Evolutionary conservation across 2,113 vertebrate genomes (phyloP), one percentile per base, ranked within the genome.

Genomic region (Gymnocephalus cernua): DNA sequence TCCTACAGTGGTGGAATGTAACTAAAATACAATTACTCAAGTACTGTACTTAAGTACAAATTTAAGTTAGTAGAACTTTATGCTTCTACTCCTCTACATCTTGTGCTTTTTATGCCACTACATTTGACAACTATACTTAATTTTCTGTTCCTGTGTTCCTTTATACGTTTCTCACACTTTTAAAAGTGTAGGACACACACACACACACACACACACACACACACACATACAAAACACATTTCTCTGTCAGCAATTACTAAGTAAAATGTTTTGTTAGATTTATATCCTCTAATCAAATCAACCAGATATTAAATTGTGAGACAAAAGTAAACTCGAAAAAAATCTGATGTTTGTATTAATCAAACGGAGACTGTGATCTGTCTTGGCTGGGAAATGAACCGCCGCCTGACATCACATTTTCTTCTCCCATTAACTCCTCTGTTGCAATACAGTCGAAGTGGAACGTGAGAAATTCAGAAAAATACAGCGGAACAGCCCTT

Each of bases 371-470:
- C 54, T 57, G 35, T 59, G 19, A 65, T 59, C 51, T 35, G 44
- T 48, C 25, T 59, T 77, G 2, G 38, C 10, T 41, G 71, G 58
- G 80, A 76, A 68, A 72, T 58, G 63, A 74, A 64, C n/a, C 4
- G 4, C 21, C 51, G 54, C 13, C 16, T 77, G 47, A 79, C 54
- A 74, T 12, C 61, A 56, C 21, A 66, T 27, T 3, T 56, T 51
- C 25, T 45, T 67, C 77, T 75, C 65, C 45, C 72, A 82, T 50
- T 66, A 85, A 69, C 82, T 53, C 68, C 1, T 50, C 69, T 44
- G 27, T 41, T 68, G 10, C 2, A 2, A 32, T 44, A n/a, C 9
- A 67, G 14, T 66, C 0, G 1, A 57, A 41, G 19, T 25, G 9
- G 1, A 5, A 58, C 7, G 3, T 35, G n/a, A 45, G 11, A 47